Evolutionary conservation across 2,113 vertebrate species (phyloP).

Genomic region (Pipra filicauda): DNA sequence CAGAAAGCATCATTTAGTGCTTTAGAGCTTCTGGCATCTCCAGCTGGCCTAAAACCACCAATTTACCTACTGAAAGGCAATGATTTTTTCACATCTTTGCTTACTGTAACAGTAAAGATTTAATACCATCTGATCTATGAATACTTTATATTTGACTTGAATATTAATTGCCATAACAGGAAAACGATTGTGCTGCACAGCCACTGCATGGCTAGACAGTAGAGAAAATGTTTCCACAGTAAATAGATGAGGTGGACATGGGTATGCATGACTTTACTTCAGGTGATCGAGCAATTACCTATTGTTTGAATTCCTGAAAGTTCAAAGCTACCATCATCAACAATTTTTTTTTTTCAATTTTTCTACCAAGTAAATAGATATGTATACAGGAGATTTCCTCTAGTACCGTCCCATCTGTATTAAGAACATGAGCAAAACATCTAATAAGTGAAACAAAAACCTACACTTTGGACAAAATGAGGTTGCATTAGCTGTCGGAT

Average conservation of each 20-base stretch:
- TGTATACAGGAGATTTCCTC: neutral
- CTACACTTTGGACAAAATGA: neutral
- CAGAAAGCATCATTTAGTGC: neutral
- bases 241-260: neutral
- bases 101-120: conserved; percentile 5
- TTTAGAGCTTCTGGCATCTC: neutral
- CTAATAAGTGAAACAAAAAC: neutral
- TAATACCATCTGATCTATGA: neutral
- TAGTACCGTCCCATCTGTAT: neutral
- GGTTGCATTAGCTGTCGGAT: neutral
- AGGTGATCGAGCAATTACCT: conserved; percentile 3
- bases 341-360: neutral
- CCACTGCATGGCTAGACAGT: neutral
- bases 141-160: conserved; percentile 14
- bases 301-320: conserved; percentile 9
- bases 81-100: neutral
- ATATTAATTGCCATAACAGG: neutral
- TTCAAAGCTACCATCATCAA: neutral
- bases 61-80: neutral
- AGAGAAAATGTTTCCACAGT: conserved; percentile 7
- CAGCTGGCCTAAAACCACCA: neutral
- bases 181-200: neutral
- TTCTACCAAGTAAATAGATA: neutral
- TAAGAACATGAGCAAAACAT: neutral
- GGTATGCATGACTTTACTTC: neutral